Evolutionary conservation across 2,113 vertebrate species (phyloP).

Genomic region (Oreotrochilus melanogaster): DNA sequence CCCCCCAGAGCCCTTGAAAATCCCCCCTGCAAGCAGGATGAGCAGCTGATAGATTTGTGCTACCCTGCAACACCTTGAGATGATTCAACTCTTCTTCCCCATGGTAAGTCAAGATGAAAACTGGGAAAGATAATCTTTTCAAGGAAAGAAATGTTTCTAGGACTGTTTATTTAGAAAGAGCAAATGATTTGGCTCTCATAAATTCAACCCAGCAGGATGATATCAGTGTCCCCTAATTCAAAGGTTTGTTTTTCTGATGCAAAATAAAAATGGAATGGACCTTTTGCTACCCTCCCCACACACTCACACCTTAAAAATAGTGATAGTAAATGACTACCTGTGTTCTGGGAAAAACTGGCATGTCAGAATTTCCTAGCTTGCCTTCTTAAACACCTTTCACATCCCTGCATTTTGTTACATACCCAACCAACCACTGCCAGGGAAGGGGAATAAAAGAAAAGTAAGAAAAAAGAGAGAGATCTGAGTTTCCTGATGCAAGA

Average conservation of each 20-base stretch:
- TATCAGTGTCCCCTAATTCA: neutral
- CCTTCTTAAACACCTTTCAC: neutral
- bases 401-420: neutral
- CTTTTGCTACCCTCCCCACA: neutral
- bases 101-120: neutral
- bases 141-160: neutral
- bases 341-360: neutral
- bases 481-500: neutral
- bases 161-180: neutral
- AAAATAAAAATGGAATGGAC: neutral
- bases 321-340: neutral
- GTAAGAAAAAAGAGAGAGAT: neutral
- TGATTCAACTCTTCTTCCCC: neutral
- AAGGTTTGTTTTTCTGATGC: neutral
- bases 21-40: neutral
- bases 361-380: neutral
- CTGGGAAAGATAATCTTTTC: neutral
- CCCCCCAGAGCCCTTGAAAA: neutral
- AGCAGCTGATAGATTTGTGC: neutral
- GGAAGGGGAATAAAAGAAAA: neutral
- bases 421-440: neutral
- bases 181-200: neutral
- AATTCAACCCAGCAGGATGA: neutral
- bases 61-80: neutral
- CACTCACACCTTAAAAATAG: too few species aligned